Conservation (phyloP, 2,113 vertebrate species). For the Cryptotis parvus region DNA sequence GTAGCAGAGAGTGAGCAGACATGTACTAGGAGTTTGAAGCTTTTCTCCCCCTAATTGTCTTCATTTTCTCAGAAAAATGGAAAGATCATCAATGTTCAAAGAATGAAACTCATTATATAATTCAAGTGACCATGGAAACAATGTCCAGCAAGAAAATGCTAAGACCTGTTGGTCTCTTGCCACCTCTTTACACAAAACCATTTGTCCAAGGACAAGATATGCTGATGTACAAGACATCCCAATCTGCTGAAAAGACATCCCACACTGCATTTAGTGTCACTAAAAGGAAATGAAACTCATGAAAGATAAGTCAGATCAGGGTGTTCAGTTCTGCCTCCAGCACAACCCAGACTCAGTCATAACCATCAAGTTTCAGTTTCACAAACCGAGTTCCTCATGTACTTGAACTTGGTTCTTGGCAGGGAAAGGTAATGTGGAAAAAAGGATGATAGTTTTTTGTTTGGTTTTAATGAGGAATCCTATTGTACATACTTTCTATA, state of each 20-base stretch:
- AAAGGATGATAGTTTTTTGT: not conserved
- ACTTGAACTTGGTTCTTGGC: not conserved
- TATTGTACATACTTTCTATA: not conserved
- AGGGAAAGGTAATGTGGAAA: not conserved
- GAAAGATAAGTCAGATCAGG: not conserved
- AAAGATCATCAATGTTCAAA: not conserved
- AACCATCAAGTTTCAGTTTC: constrained; percentile 43
- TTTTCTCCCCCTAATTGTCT: not conserved
- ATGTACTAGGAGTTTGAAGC: not conserved
- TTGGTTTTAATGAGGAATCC: constrained; percentile 17
- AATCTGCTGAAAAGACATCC: rapidly evolving
- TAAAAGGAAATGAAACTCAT: constrained; percentile 64
- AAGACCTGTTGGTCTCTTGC: not conserved
- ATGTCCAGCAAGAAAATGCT: not conserved
- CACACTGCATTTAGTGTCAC: no score
- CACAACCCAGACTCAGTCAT: not conserved
- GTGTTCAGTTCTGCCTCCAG: constrained; percentile 3
- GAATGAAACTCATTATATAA: not conserved
- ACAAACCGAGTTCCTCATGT: not conserved
- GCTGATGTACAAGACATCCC: rapidly evolving
- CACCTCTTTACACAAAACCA: not conserved
- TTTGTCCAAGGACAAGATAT: not conserved
- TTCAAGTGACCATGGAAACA: not conserved
- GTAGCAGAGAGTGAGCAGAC: not conserved
- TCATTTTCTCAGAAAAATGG: not conserved